A percentile compares a stretch with the other conserved stretches of the same genome.
These are phyloP conservation scores for Drosophila pectinifera DNA, from an alignment of 1,140 invertebrate genomes.

Conservation along the genomic window DNA sequence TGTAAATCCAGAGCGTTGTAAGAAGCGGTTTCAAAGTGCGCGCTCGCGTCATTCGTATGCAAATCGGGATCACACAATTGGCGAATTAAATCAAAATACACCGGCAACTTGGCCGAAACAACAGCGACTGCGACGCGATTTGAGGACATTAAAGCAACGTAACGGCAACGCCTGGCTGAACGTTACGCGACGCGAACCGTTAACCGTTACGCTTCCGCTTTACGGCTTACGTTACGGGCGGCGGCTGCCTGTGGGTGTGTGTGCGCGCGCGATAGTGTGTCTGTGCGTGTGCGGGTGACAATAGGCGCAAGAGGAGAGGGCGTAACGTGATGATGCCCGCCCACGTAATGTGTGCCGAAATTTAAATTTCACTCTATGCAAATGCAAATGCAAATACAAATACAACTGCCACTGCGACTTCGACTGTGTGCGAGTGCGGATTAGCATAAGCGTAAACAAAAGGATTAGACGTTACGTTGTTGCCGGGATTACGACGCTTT, in stretches of 20 bases:
- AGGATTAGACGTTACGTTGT: slow-evolving; percentile 55
- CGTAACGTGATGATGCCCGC: slow-evolving; percentile 57
- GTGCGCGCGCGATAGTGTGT: slow-evolving; percentile 6
- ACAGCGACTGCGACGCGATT: slow-evolving; percentile 17
- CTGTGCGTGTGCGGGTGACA: slow-evolving; percentile 47
- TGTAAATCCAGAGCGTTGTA: slow-evolving; percentile 47
- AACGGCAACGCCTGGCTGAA: slow-evolving; percentile 39
- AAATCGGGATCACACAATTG: slow-evolving; percentile 68
- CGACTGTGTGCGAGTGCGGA: slow-evolving; percentile 39
- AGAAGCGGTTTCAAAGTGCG: slow-evolving; percentile 53
- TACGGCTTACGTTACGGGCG: slow-evolving; percentile 33
- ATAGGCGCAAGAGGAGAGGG: slow-evolving; percentile 65
- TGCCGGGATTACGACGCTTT: slow-evolving; percentile 55
- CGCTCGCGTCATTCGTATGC: slow-evolving; percentile 47
- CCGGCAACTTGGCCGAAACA: slow-evolving; percentile 31
- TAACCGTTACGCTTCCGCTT: slow-evolving; percentile 66
- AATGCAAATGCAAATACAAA: slow-evolving; percentile 56
- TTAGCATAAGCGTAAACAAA: slow-evolving; percentile 81
- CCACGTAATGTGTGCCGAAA: slow-evolving; percentile 81
- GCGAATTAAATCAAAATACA: slow-evolving; percentile 76
- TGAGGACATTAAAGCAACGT: slow-evolving; percentile 42
- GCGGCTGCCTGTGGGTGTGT: slow-evolving; percentile 14
- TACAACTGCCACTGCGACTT: slow-evolving; percentile 27
- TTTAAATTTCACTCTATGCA: slow-evolving; percentile 75
- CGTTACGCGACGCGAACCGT: slow-evolving; percentile 60